A percentile compares a stretch with the other conserved stretches of the same genome.
Evolutionary conservation across 2,797 vertebrate genomes (phyloP).

Genomic region (Notoglanidium macrostoma): DNA sequence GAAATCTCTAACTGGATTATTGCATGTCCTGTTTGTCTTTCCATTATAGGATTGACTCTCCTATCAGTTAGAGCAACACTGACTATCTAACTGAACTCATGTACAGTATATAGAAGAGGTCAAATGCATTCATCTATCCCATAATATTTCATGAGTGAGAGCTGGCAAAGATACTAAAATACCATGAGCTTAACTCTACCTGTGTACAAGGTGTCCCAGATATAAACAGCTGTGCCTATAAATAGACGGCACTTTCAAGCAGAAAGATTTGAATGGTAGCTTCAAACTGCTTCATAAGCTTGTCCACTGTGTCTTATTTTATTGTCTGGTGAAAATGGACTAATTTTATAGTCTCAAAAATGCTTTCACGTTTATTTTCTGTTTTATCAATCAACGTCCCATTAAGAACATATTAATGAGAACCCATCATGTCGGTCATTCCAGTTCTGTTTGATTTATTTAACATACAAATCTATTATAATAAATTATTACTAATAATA

Average conservation of each 20-base stretch:
- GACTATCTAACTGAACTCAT: no score
- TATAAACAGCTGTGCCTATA: no score
- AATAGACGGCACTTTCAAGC: no score
- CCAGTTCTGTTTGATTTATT: background rate
- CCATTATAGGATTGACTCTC: background rate
- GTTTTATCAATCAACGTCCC: no score
- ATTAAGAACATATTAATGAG: no score
- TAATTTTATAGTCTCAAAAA: no score
- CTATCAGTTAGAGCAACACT: no score
- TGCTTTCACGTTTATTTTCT: no score
- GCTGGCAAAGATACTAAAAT: background rate
- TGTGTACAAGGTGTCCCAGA: background rate
- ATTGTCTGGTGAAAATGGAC: background rate
- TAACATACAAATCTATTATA: background rate
- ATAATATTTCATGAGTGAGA: background rate
- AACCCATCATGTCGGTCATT: background rate
- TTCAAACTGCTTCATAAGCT: background rate
- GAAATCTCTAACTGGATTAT: background rate
- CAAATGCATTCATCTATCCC: background rate
- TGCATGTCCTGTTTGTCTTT: conserved; percentile 11
- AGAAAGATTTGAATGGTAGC: no score
- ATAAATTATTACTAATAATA: background rate
- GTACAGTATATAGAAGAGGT: background rate
- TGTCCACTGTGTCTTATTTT: background rate
- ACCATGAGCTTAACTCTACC: background rate